Conservation (phyloP, 2,888 invertebrate species). For the Drosophila neutralis region DNA sequence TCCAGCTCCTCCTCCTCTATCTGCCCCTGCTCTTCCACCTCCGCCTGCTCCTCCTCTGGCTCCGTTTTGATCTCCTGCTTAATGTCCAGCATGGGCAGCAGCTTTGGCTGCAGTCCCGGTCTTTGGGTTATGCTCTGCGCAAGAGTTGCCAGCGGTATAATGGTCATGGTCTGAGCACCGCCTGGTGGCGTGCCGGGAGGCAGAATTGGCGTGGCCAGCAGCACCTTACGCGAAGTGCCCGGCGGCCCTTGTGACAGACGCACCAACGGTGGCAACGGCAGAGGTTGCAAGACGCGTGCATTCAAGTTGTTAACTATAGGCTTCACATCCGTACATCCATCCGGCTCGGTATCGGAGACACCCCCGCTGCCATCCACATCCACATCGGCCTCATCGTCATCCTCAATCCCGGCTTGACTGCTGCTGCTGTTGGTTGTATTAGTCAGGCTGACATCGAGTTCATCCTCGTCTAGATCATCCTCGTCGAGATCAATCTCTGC, state of each 20-base stretch:
- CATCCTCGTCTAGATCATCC: constrained; percentile 33
- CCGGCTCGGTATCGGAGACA: constrained; percentile 25
- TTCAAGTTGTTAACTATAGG: constrained; percentile 59
- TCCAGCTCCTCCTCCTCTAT: constrained; percentile 6
- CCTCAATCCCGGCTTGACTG: constrained; percentile 42
- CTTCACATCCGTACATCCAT: constrained; percentile 50
- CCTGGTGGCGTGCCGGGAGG: constrained; percentile 51
- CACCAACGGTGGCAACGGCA: constrained; percentile 58
- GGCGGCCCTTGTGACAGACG: constrained; percentile 56
- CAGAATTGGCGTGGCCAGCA: constrained; percentile 80
- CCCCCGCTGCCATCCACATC: constrained; percentile 47
- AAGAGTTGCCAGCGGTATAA: constrained; percentile 78
- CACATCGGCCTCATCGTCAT: constrained; percentile 57
- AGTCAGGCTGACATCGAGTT: constrained; percentile 34
- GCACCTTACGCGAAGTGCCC: constrained; percentile 76
- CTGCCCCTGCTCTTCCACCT: constrained; percentile 19
- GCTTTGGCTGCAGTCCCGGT: constrained; percentile 24
- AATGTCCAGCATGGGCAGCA: constrained; percentile 66
- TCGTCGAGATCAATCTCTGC: constrained; percentile 29
- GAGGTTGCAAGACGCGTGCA: constrained; percentile 40
- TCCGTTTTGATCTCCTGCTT: constrained; percentile 79
- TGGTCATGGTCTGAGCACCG: constrained; percentile 79
- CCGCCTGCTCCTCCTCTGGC: constrained; percentile 68
- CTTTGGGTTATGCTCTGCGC: constrained; percentile 69
- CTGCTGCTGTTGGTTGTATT: constrained; percentile 47